Conservation (phyloP, 2,797 vertebrate species). For the Thripadectes ignobilis region DNA sequence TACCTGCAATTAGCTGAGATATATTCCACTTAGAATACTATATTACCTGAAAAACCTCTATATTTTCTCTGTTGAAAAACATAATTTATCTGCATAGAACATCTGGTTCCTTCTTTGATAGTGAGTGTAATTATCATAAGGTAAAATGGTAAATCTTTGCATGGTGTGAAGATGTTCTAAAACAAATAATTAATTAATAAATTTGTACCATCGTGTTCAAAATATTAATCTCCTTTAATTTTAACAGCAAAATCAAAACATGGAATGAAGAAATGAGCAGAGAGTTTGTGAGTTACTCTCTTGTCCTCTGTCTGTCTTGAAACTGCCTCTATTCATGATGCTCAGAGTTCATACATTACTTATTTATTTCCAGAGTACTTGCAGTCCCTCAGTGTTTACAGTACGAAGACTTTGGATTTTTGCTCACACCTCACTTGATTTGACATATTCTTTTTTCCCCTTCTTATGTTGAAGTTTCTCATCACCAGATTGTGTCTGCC, state of each 20-base stretch:
- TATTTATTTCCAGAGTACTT: neutral
- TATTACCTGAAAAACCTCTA: neutral
- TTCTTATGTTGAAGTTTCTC: neutral
- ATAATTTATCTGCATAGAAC: neutral
- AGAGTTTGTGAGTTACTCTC: neutral
- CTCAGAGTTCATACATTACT: neutral
- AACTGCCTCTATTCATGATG: neutral
- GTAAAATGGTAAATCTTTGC: neutral
- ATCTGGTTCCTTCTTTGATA: neutral
- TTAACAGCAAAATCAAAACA: neutral
- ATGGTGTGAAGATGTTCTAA: neutral
- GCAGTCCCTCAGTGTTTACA: neutral
- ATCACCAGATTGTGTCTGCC: neutral
- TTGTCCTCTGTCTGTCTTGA: neutral
- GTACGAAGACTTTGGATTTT: neutral
- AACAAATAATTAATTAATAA: neutral
- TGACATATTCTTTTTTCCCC: rapidly evolving
- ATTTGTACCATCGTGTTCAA: neutral
- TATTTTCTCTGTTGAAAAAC: neutral
- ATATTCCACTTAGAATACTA: neutral
- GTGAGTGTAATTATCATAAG: neutral
- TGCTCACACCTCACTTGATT: neutral
- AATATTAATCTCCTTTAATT: neutral
- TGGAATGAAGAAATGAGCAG: neutral
- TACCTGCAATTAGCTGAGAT: neutral